A percentile compares a stretch with the other conserved stretches of the same genome.
These are phyloP conservation scores for Andricus grossulariae DNA, from an alignment of 1,140 invertebrate genomes.

Conservation along the genomic window DNA sequence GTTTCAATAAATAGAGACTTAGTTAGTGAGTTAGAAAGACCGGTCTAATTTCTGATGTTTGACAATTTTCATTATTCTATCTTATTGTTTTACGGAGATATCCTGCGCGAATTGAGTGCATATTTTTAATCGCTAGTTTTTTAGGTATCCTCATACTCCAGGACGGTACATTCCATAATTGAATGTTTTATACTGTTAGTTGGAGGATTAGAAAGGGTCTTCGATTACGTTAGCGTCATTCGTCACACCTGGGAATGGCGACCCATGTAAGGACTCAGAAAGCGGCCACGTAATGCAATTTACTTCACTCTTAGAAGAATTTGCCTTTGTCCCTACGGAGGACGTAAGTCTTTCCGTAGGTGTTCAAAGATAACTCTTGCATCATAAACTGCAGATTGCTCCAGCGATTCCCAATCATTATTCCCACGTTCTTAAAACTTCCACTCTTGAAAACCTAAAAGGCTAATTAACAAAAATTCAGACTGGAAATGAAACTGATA, in stretches of 20 bases:
- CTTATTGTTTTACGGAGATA: too few species aligned
- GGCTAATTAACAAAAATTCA: neutral
- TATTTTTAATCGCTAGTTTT: too few species aligned
- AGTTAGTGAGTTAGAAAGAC: too few species aligned
- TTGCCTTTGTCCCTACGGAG: slow-evolving; percentile 4
- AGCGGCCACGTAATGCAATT: neutral
- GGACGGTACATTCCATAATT: too few species aligned
- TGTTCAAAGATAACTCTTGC: neutral
- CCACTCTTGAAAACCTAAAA: neutral
- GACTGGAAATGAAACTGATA: too few species aligned
- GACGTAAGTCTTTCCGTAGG: neutral
- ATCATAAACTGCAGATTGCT: neutral
- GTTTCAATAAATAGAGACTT: too few species aligned
- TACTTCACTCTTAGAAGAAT: neutral
- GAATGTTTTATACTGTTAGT: neutral
- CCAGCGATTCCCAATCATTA: neutral
- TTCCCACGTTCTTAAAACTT: neutral
- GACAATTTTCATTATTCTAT: too few species aligned
- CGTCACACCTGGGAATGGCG: slow-evolving; percentile 2
- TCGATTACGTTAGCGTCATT: slow-evolving; percentile 16
- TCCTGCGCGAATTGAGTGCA: too few species aligned
- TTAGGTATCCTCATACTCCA: too few species aligned
- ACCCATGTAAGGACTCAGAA: slow-evolving; percentile 8
- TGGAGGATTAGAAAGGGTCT: neutral
- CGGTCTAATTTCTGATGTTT: too few species aligned